phyloP scores from a whole-genome alignment of 2,888 invertebrate species.

The Steromphala cineraria region DNA sequence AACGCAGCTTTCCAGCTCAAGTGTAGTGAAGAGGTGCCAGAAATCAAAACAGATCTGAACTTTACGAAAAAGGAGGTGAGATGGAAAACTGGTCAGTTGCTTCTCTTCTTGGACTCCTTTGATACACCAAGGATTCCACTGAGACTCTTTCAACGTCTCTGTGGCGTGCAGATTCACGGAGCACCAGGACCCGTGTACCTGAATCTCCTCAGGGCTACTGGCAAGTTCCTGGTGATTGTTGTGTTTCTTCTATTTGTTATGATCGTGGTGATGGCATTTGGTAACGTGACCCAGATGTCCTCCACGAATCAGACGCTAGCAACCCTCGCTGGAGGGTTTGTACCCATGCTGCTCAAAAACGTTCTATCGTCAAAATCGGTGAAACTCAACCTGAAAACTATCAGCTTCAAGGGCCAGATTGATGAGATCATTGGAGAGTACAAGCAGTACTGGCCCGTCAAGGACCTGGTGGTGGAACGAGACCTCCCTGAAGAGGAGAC shows the following conservation, averaged over 20 bases:
- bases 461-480: slow-evolving; percentile 63
- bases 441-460: slow-evolving; percentile 70
- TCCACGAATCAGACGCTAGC: slow-evolving; percentile 71
- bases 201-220: slow-evolving; percentile 67
- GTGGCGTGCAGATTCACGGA: slow-evolving; percentile 68
- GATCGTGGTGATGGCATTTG: slow-evolving; percentile 71
- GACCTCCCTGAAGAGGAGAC: slow-evolving; percentile 44
- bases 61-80: slow-evolving; percentile 60
- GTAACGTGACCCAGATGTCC: slow-evolving; percentile 67
- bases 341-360: slow-evolving; percentile 71
- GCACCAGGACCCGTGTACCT: slow-evolving; percentile 72
- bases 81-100: slow-evolving; percentile 70
- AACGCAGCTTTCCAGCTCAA: slow-evolving; percentile 69
- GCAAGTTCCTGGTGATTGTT: slow-evolving; percentile 69
- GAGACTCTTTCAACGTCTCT: slow-evolving; percentile 66
- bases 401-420: slow-evolving; percentile 71
- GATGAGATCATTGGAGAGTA: slow-evolving; percentile 69
- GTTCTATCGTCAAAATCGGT: slow-evolving; percentile 69
- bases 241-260: slow-evolving; percentile 71
- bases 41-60: slow-evolving; percentile 56
- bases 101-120: slow-evolving; percentile 70
- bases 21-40: slow-evolving; percentile 61
- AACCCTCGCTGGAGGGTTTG: slow-evolving; percentile 69
- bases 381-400: slow-evolving; percentile 70
- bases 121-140: slow-evolving; percentile 72